A percentile compares a stretch with the other conserved stretches of the same genome.
These are phyloP conservation scores for Avahi laniger DNA, from an alignment of 2,797 vertebrate species.

Conservation along the genomic window DNA sequence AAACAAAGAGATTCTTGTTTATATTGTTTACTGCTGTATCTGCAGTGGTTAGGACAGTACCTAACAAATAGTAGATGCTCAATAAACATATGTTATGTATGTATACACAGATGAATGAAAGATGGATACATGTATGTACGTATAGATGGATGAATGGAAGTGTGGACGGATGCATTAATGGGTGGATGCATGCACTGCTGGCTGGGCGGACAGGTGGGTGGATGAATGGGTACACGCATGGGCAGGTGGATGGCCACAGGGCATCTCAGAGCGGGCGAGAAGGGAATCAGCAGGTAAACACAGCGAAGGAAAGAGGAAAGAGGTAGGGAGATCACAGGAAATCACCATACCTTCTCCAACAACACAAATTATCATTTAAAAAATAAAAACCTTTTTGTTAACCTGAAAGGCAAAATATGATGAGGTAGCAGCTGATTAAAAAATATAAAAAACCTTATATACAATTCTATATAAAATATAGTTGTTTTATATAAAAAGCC, in stretches of 20 bases:
- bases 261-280: not conserved
- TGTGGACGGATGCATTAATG: not conserved
- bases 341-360: not conserved
- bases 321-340: accelerated
- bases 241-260: not conserved
- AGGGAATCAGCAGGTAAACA: not conserved
- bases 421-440: not conserved
- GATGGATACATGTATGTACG: too few species aligned
- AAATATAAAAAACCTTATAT: not conserved
- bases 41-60: not conserved
- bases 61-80: not conserved
- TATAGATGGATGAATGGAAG: not conserved
- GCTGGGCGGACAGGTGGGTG: not conserved
- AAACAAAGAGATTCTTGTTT: not conserved
- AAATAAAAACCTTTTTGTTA: not conserved
- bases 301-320: not conserved
- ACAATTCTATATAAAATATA: not conserved
- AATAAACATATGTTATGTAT: not conserved
- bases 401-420: not conserved
- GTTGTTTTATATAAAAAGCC: not conserved
- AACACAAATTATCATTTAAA: not conserved
- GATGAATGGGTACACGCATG: too few species aligned
- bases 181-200: not conserved
- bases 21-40: not conserved
- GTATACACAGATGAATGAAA: too few species aligned